Conservation (phyloP, 1,140 invertebrate genomes). For the Nephotettix cincticeps region DNA sequence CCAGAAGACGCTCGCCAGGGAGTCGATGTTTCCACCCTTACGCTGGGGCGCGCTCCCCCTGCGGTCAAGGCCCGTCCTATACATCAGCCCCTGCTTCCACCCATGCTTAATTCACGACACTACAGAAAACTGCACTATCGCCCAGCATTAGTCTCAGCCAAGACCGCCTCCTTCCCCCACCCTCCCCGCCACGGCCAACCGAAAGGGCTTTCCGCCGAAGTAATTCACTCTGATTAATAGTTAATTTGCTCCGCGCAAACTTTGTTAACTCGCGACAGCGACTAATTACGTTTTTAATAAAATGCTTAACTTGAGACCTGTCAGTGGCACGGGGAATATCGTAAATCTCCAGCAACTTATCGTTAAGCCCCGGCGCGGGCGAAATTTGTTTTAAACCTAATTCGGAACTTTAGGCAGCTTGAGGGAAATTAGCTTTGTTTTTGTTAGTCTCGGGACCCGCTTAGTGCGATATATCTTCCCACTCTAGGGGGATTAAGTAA, state of each 20-base stretch:
- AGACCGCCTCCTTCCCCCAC: not conserved
- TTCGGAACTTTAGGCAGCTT: conserved; percentile 14
- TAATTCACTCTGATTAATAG: conserved; percentile 26
- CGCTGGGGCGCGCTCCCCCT: not conserved
- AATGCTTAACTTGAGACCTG: conserved; percentile 27
- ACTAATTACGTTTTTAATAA: conserved; percentile 27
- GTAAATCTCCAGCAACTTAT: conserved; percentile 23
- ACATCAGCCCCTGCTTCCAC: conserved; percentile 13
- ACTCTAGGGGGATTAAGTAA: conserved; percentile 17
- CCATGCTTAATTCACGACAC: conserved; percentile 25
- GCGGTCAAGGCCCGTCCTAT: conserved; percentile 19
- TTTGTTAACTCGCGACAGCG: conserved; percentile 26
- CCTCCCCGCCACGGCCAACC: not conserved
- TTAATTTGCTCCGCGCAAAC: conserved; percentile 26
- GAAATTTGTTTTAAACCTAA: conserved; percentile 18
- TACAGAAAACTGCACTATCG: conserved; percentile 28
- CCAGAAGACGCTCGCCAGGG: conserved; percentile 8
- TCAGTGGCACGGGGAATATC: conserved; percentile 18
- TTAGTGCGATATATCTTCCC: conserved; percentile 13
- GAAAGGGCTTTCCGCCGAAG: not conserved
- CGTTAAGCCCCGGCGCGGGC: conserved; percentile 6
- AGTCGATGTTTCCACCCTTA: not conserved
- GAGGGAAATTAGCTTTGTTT: conserved; percentile 11
- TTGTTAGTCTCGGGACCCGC: not conserved
- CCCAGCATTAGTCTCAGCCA: conserved; percentile 21